Evolutionary conservation across 2,113 vertebrate species (phyloP).

Genomic region (Seriola quinqueradiata): DNA sequence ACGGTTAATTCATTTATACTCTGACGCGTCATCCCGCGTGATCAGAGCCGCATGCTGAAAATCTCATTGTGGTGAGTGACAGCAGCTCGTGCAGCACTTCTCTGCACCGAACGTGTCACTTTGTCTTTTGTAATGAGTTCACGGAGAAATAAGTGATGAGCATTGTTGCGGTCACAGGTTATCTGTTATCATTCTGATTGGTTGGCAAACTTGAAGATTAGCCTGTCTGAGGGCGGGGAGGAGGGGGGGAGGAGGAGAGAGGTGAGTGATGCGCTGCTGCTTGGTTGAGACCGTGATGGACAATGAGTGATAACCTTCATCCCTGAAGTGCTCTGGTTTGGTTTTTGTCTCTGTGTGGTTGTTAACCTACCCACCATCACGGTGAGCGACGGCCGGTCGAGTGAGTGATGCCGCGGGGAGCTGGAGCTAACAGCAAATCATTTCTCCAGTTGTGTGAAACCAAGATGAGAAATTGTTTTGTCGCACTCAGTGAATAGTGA

Average conservation of each 20-base stretch:
- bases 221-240: not conserved
- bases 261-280: not conserved
- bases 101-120: conserved; percentile 9
- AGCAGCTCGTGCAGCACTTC: not conserved
- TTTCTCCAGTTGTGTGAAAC: not conserved
- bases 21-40: not conserved
- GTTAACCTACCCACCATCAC: not conserved
- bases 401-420: not conserved
- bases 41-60: no score
- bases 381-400: not conserved
- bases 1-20: not conserved
- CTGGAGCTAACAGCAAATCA: not conserved
- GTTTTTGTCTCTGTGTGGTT: not conserved
- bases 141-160: not conserved
- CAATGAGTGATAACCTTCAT: not conserved
- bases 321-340: not conserved
- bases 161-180: not conserved
- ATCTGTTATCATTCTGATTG: conserved; percentile 19
- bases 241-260: not conserved
- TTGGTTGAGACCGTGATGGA: not conserved
- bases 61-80: not conserved
- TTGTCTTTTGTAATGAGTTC: conserved; percentile 18
- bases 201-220: not conserved
- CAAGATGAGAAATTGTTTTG: no score
- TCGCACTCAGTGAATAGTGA: no score